Evolutionary conservation across 1,140 invertebrate species (phyloP).

Genomic region (Goniozus legneri): DNA sequence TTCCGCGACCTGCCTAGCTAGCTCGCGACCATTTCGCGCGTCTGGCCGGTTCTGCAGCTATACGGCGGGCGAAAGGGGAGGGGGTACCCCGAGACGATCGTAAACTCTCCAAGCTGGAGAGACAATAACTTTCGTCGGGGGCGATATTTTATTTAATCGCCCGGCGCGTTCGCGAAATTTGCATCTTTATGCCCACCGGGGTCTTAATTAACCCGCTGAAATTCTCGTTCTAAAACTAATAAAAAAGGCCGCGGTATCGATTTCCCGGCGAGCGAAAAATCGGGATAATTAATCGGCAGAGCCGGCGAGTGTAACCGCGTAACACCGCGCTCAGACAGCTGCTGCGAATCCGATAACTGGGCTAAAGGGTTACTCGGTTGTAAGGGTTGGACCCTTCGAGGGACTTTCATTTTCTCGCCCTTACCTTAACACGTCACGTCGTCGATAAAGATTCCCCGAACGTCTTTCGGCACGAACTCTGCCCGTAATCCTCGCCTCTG

Average conservation of each 20-base stretch:
- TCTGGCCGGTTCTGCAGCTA: not conserved
- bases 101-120: not conserved
- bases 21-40: constrained; percentile 13
- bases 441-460: not conserved
- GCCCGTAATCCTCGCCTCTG: not conserved
- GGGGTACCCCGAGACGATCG: not conserved
- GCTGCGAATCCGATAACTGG: not conserved
- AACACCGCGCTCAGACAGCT: too few species aligned
- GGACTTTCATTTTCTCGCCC: not conserved
- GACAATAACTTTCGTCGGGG: not conserved
- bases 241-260: too few species aligned
- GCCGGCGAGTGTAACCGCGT: too few species aligned
- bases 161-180: not conserved
- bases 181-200: not conserved
- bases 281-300: too few species aligned
- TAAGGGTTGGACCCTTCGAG: not conserved
- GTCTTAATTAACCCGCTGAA: too few species aligned
- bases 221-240: too few species aligned
- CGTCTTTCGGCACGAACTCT: not conserved
- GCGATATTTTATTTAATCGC: too few species aligned
- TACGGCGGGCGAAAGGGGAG: too few species aligned
- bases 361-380: not conserved
- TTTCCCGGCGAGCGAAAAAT: too few species aligned
- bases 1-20: constrained; percentile 14
- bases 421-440: not conserved